phyloP scores from a whole-genome alignment of 2,888 invertebrate species.

The Antitype chi region DNA sequence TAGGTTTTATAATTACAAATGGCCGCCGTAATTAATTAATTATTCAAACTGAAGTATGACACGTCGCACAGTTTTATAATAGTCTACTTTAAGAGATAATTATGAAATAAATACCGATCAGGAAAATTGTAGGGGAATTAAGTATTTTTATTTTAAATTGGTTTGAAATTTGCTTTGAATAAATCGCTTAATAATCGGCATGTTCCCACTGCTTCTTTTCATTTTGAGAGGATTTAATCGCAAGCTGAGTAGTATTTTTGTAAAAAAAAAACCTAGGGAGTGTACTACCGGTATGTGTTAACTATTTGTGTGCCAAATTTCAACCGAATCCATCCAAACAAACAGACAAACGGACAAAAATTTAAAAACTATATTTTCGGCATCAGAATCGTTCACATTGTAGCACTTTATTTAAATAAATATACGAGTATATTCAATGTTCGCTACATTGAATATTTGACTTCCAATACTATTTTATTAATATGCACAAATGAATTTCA shows the following conservation, averaged over 20 bases:
- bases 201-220: too few species aligned
- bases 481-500: background rate
- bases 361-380: background rate
- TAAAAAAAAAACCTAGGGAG: too few species aligned
- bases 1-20: conserved; percentile 45
- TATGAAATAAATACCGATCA: too few species aligned
- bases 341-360: background rate
- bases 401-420: background rate
- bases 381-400: background rate
- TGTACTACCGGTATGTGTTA: background rate
- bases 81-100: background rate
- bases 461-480: background rate
- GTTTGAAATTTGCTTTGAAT: too few species aligned
- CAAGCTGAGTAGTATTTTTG: background rate
- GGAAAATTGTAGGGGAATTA: too few species aligned
- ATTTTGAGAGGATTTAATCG: background rate
- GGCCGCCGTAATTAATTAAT: conserved; percentile 35
- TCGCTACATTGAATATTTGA: too few species aligned
- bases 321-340: background rate
- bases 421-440: too few species aligned
- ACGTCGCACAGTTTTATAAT: background rate
- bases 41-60: conserved; percentile 48
- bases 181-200: too few species aligned
- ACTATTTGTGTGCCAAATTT: background rate
- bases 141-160: background rate